Evolutionary conservation across 2,113 vertebrate species (phyloP), one percentile per base, ranked within the genome.

Genomic region (Thunnus thynnus): DNA sequence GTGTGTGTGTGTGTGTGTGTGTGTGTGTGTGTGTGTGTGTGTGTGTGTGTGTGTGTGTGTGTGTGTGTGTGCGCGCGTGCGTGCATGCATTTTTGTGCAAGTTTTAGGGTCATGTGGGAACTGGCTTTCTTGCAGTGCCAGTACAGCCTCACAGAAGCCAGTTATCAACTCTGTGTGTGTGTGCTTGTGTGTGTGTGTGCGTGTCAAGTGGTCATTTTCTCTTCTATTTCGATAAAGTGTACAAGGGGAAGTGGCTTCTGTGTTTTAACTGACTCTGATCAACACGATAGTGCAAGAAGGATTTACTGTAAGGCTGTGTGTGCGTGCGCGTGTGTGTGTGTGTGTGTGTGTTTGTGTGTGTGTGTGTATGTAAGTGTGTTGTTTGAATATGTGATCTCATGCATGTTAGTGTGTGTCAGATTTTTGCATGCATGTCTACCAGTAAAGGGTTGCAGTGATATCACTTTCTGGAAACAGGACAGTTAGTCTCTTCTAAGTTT

Each of bases 221-320:
- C 18, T 4, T 5, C 50, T 72, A 1, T 10, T 51, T 6, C 41
- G 8, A 55, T 46, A 56, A 57, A 51, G 18, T 72, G 4, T 58
- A 57, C 48, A 6, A 16, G 30, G 54, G 85, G 83, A 89, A 86
- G 81, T 86, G 85, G 63, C 36, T 78, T 76, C 17, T 72, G 50
- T 55, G 25, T 71, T 60, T 76, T 41, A 52, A 25, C 14, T 3
- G 51, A 63, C 48, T 56, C 41, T 8, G 13, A 79, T 66, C 32
- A 46, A 20, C 13, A 9, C 4, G 56, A 80, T 64, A 44, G 18
- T 25, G 52, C 64, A 17, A 3, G 20, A 54, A 25, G 16, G 17
- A 16, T 85, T 90, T 87, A 82, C 60, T 67, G 52, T 81, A 72
- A 83, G n/a, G 17, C 36, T 32, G 3, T 46, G 16, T 51, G n/a